Evolutionary conservation across 2,797 vertebrate species (phyloP), one percentile per base, ranked within the genome.

Genomic region (Pseudochaenichthys georgianus): DNA sequence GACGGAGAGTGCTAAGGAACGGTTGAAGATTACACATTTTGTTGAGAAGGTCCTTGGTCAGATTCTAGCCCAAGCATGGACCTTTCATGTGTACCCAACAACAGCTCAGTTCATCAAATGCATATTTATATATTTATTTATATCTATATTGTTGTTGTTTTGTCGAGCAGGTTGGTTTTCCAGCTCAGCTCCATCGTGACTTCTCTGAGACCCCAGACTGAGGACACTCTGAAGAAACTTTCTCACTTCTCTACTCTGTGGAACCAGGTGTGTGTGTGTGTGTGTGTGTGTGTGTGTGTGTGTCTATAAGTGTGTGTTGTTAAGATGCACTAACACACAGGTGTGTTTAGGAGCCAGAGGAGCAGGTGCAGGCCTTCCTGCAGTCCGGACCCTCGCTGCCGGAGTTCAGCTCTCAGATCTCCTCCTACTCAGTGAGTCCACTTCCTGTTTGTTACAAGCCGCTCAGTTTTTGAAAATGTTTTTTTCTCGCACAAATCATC

Each of bases 191-290:
- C 94, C 57, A 77, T 93, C 19, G 72, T 96, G 59, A 93, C 92
- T 3, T 93, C 94, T 57, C 93, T 96, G 60, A 94, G 90, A 83
- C 69, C 72, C 28, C 85, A 94, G 73, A 84, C 90, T 13, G 52
- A 3, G 0, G 86, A 94, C 16, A 93, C 96, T 47, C 87, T 96
- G 73, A 89, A 88, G 8, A 85, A 85, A 2, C 94, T 96, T 68
- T 55, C 82, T 50, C 87, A 92, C 69, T 96, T 96, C 92, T 96
- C 95, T 0, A 74, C 83, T 28, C 91, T 96, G 66, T 97, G 96
- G 96, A 95, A 89, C 74, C 94, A 96, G 95, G 96, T 97, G 19
- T 5, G n/a, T n/a, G n/a, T n/a, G n/a, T n/a, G n/a, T n/a, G n/a
- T n/a, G n/a, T n/a, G n/a, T n/a, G 28, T 28, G 28, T 28, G 28